A percentile compares a stretch with the other conserved stretches of the same genome.
These are phyloP conservation scores for Drosophila funebris DNA, from an alignment of 1,140 invertebrate genomes.

Conservation along the genomic window DNA sequence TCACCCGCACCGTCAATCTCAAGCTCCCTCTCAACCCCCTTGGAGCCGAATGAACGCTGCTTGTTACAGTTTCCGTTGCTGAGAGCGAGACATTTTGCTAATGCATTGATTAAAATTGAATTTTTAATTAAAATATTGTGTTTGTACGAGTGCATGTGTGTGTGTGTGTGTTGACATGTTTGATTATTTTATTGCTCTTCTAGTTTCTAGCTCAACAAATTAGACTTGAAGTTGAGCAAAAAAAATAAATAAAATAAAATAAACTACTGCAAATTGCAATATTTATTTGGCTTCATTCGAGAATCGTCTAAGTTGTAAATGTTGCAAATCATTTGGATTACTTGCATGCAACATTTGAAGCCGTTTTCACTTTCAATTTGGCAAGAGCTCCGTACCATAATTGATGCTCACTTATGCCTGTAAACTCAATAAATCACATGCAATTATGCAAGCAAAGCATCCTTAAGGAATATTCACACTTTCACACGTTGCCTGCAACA, in stretches of 20 bases:
- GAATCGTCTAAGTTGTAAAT: neutral
- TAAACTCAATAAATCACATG: slow-evolving; percentile 77
- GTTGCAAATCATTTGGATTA: neutral
- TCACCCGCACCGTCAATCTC: no score
- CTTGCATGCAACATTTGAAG: slow-evolving; percentile 7
- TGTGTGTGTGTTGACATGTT: slow-evolving; percentile 35
- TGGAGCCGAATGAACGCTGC: slow-evolving; percentile 25
- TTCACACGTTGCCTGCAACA: slow-evolving; percentile 67
- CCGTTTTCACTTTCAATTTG: slow-evolving; percentile 54
- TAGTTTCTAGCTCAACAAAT: slow-evolving; percentile 20
- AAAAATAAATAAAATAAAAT: neutral
- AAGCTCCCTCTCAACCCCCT: neutral
- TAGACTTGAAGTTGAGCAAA: slow-evolving; percentile 26
- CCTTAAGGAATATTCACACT: slow-evolving; percentile 80
- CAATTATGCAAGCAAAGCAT: slow-evolving; percentile 78
- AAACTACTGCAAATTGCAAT: slow-evolving; percentile 9
- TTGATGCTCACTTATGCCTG: slow-evolving; percentile 38
- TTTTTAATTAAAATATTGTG: slow-evolving; percentile 83
- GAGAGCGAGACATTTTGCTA: slow-evolving; percentile 81
- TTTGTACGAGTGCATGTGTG: slow-evolving; percentile 9
- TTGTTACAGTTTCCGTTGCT: slow-evolving; percentile 64
- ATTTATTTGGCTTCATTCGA: slow-evolving; percentile 7
- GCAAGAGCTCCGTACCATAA: slow-evolving; percentile 6
- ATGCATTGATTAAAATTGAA: slow-evolving; percentile 83
- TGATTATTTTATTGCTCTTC: slow-evolving; percentile 25